These are phyloP conservation scores for Enteromius viviparus DNA, from an alignment of 2,797 vertebrate genomes.

Conservation along the genomic window DNA sequence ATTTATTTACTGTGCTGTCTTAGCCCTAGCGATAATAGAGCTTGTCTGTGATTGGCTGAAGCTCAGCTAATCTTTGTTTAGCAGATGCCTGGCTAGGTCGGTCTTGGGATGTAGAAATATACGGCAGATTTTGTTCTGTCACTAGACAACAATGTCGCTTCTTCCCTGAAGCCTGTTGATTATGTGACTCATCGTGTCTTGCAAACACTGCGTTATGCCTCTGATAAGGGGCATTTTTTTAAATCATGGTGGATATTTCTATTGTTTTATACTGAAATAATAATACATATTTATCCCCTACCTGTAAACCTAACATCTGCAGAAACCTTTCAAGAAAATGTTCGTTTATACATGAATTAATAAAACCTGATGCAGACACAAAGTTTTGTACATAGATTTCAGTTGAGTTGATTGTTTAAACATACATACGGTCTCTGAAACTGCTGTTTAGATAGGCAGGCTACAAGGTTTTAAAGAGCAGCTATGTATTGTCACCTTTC, in stretches of 20 bases:
- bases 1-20: background rate
- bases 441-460: background rate
- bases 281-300: background rate
- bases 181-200: slow-evolving; percentile 5
- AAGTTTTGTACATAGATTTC: background rate
- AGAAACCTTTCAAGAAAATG: background rate
- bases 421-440: background rate
- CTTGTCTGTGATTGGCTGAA: slow-evolving; percentile 18
- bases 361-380: background rate
- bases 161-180: slow-evolving; percentile 28
- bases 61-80: slow-evolving; percentile 3
- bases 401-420: background rate
- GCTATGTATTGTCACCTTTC: slow-evolving; percentile 1
- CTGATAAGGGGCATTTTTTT: slow-evolving; percentile 18
- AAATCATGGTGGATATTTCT: background rate
- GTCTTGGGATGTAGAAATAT: background rate
- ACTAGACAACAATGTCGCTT: slow-evolving; percentile 23
- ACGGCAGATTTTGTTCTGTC: slow-evolving; percentile 16
- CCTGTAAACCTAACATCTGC: background rate
- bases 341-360: background rate
- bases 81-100: background rate
- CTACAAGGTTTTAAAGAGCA: background rate
- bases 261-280: background rate
- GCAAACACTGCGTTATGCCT: slow-evolving; percentile 18
- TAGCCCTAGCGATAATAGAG: background rate